Base-by-base conservation (phyloP, 1,140 invertebrate genomes). In the Bilobella aurantiaca region DNA sequence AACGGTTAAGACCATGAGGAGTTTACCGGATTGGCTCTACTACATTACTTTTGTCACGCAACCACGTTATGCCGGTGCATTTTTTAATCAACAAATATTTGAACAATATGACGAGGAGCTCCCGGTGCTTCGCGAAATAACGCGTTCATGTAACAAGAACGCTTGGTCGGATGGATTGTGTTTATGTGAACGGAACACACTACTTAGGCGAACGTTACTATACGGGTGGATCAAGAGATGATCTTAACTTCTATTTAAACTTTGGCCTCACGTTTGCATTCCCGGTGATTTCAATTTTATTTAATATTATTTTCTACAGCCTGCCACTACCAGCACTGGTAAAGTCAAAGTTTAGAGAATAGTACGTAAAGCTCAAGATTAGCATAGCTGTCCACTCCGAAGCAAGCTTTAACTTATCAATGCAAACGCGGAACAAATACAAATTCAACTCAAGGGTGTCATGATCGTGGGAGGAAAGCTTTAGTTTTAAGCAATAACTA, bases 311-410 rank as follows among this genome's bases (percentile, higher is more conserved):
- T 61, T 77, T 93, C 21, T 93, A 94, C 77, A 77, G 92, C 16
- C 82, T 94, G 66, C 91, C 91, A 0, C 76, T 94, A 63, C 90
- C 91, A 0, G 83, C 85, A n/a, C 90, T 87, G 75, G 81, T 94
- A 3, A 91, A 90, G 76, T 85, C 87, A 27, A 96, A 96, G 78
- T 96, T 94, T 78, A 83, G 90, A 74, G 90, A 91, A 75, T 89
- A 78, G 46, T 5, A n/a, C n/a, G n/a, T n/a, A n/a, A n/a, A n/a
- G n/a, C n/a, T n/a, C n/a, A n/a, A n/a, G n/a, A n/a, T n/a, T n/a
- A n/a, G n/a, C n/a, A n/a, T n/a, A n/a, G n/a, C n/a, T n/a, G n/a
- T n/a, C n/a, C n/a, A n/a, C n/a, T n/a, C n/a, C n/a, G n/a, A n/a
- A n/a, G n/a, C n/a, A n/a, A n/a, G n/a, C n/a, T n/a, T n/a, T 46